Evolutionary conservation across 2,113 vertebrate genomes (phyloP).

Genomic region (Archilochus colubris): DNA sequence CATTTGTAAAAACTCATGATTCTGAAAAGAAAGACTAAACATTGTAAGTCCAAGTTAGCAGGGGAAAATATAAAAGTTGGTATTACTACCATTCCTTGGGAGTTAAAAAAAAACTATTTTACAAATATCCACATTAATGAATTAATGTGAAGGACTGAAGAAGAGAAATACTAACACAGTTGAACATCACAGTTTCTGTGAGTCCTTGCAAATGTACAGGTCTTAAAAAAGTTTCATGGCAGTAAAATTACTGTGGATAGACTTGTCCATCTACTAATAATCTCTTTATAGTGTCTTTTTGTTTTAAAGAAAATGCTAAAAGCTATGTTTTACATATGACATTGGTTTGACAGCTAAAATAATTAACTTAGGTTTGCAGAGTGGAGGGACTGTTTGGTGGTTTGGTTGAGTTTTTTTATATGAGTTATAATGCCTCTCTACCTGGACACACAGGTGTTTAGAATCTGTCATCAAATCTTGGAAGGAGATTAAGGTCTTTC

Average conservation of each 20-base stretch:
- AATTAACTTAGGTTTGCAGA: background rate
- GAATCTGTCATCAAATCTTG: background rate
- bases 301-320: background rate
- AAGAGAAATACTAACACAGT: background rate
- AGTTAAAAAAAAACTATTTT: background rate
- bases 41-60: background rate
- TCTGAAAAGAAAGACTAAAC: background rate
- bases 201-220: background rate
- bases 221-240: background rate
- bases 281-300: background rate
- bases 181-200: background rate
- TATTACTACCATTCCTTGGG: background rate
- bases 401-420: background rate
- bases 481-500: background rate
- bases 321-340: background rate
- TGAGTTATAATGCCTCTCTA: background rate
- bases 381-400: fast-evolving
- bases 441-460: background rate
- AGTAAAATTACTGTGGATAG: background rate
- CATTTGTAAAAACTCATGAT: background rate
- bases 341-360: background rate
- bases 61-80: background rate
- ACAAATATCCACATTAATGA: background rate
- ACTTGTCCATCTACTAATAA: background rate
- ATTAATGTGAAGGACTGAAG: background rate